A percentile compares a stretch with the other conserved stretches of the same genome.
Conservation (phyloP, 2,113 vertebrate genomes). For the Pomatorhinus ruficollis region DNA sequence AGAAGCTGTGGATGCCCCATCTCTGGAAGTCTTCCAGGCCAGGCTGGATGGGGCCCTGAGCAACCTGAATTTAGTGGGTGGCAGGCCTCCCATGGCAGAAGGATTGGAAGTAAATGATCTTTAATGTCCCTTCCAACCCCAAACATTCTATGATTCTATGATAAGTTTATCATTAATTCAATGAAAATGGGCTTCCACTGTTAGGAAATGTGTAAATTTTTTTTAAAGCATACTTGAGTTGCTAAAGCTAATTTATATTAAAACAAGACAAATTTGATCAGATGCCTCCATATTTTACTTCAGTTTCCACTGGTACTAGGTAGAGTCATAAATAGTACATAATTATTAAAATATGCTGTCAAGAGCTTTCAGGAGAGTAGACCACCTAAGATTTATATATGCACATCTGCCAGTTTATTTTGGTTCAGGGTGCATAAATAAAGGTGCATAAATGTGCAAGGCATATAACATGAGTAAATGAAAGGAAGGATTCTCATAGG, state of each 20-base stretch:
- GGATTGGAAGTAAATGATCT: neutral
- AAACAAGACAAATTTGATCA: neutral
- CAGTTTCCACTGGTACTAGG: neutral
- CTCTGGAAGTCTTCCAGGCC: neutral
- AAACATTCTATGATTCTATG: neutral
- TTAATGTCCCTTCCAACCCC: neutral
- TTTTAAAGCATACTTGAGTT: neutral
- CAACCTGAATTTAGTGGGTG: neutral
- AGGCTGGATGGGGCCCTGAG: neutral
- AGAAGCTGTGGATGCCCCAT: neutral
- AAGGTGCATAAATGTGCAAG: neutral
- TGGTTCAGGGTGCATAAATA: neutral
- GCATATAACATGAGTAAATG: neutral
- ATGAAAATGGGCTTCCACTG: neutral
- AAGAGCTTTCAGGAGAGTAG: neutral
- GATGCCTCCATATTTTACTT: neutral
- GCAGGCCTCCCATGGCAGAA: neutral
- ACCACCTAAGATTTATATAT: neutral
- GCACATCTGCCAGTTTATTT: slow-evolving; percentile 1
- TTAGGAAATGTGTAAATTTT: neutral
- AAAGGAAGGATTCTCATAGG: neutral
- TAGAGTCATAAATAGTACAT: slow-evolving; percentile 9
- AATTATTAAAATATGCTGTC: slow-evolving; percentile 2
- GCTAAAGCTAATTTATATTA: neutral
- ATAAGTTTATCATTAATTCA: neutral